A percentile compares a stretch with the other conserved stretches of the same genome.
Conservation (phyloP, 1,140 invertebrate species). For the Aphis gossypii region DNA sequence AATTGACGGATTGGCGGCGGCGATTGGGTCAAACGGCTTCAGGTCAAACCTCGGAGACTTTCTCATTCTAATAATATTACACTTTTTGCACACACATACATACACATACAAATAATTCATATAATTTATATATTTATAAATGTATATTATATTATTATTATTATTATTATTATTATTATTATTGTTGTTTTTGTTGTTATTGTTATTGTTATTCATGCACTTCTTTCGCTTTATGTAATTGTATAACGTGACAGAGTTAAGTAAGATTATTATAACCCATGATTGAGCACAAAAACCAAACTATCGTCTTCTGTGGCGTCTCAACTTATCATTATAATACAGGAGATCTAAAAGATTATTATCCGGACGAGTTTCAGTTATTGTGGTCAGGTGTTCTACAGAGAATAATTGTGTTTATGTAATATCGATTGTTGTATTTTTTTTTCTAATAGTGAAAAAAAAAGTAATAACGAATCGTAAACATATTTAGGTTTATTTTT, state of each 20-base stretch:
- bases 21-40: slow-evolving; percentile 24
- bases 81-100: no score
- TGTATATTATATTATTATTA: background rate
- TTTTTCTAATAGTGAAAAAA: background rate
- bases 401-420: background rate
- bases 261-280: slow-evolving; percentile 51
- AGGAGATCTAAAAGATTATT: slow-evolving; percentile 36
- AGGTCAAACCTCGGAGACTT: slow-evolving; percentile 34
- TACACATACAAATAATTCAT: background rate
- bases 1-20: background rate
- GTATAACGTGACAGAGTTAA: slow-evolving; percentile 46
- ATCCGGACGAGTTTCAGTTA: background rate
- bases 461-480: background rate
- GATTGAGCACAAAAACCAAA: slow-evolving; percentile 50
- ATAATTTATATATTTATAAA: background rate
- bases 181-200: background rate
- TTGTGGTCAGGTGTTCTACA: slow-evolving; percentile 5
- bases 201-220: background rate
- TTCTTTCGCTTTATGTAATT: slow-evolving; percentile 30
- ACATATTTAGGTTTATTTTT: background rate
- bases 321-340: slow-evolving; percentile 4
- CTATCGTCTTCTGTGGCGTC: background rate
- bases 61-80: slow-evolving; percentile 35
- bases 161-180: background rate
- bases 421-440: background rate